phyloP scores from a whole-genome alignment of 2,888 invertebrate species.

The Noctua comes region DNA sequence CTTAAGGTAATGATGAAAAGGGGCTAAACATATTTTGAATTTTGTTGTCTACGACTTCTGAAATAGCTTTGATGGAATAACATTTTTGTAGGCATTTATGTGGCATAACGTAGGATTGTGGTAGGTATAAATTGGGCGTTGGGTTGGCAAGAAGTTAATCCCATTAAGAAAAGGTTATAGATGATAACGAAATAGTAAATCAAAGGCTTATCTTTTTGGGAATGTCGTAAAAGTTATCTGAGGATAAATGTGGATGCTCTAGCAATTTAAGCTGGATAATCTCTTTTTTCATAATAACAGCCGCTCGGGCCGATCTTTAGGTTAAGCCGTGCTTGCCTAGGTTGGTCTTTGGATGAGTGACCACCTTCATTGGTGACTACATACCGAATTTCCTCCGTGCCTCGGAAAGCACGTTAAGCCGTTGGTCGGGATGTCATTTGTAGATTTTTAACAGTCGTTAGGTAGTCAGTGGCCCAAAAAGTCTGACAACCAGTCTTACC shows the following conservation, averaged over 20 bases:
- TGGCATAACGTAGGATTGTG: background rate
- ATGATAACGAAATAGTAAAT: slow-evolving; percentile 27
- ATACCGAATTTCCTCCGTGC: too few species aligned
- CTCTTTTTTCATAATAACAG: background rate
- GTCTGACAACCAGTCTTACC: too few species aligned
- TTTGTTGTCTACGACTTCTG: background rate
- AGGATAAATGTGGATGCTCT: slow-evolving; percentile 1
- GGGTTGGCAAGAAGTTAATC: background rate
- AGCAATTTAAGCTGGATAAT: background rate
- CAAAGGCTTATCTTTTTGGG: slow-evolving; percentile 26
- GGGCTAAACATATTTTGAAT: background rate
- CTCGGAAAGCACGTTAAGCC: too few species aligned
- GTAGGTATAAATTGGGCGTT: background rate
- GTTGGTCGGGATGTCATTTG: too few species aligned
- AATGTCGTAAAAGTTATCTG: slow-evolving; percentile 23
- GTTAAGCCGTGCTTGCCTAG: too few species aligned
- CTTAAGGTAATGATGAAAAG: slow-evolving; percentile 14
- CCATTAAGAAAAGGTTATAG: slow-evolving; percentile 9
- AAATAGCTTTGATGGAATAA: background rate
- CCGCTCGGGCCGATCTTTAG: too few species aligned
- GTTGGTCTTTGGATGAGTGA: too few species aligned
- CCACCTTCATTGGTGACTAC: too few species aligned
- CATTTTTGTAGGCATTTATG: background rate
- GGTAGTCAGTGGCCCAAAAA: too few species aligned
- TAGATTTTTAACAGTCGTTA: too few species aligned